Conservation (phyloP, 2,113 vertebrate genomes). For the Spheniscus mendiculus region DNA sequence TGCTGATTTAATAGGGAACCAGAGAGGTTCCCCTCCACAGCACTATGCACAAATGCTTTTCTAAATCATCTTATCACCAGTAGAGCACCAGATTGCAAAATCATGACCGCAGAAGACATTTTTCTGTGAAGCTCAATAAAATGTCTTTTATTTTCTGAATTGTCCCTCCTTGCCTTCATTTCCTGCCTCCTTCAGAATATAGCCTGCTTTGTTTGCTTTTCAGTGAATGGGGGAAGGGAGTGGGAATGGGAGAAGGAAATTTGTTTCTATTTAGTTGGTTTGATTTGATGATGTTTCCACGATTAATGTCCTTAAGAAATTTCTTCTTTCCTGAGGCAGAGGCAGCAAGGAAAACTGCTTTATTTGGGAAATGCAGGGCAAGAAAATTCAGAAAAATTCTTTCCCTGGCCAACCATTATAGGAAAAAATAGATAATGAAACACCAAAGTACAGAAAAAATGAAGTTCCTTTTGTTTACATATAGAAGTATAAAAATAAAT, state of each 20-base stretch:
- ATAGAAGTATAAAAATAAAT: not conserved
- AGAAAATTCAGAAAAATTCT: not conserved
- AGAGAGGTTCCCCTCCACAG: not conserved
- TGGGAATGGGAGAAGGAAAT: not conserved
- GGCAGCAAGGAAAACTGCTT: not conserved
- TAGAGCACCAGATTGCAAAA: not conserved
- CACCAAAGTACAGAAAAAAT: not conserved
- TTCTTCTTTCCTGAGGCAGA: not conserved
- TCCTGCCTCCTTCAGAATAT: not conserved
- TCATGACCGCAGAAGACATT: not conserved
- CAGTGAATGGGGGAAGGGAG: not conserved
- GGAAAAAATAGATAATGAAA: not conserved
- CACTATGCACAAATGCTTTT: not conserved
- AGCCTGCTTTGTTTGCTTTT: conserved; percentile 13
- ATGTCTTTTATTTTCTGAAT: not conserved
- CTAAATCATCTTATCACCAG: not conserved
- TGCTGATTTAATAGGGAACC: not conserved
- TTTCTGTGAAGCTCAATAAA: not conserved
- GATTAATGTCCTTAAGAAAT: not conserved
- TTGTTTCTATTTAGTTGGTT: not conserved
- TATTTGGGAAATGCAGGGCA: not conserved
- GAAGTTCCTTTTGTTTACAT: not conserved
- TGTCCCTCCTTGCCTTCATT: not conserved
- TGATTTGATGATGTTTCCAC: not conserved
- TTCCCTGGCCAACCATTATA: not conserved